phyloP scores from a whole-genome alignment of 2,113 vertebrate genomes.

The Halcyon senegalensis region DNA sequence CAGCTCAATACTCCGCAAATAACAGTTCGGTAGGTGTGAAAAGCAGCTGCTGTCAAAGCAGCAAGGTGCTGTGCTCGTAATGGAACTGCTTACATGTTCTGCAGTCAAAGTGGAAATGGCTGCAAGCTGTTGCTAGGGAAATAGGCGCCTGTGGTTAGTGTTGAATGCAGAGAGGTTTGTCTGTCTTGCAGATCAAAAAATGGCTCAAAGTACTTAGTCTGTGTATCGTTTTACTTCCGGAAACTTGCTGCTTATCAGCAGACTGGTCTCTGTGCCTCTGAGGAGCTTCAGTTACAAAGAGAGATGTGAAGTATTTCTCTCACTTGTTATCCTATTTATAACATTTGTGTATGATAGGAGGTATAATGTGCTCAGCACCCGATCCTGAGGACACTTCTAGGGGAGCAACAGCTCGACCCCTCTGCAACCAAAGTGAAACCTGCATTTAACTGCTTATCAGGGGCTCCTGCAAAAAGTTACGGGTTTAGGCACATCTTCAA shows the following conservation, averaged over 20 bases:
- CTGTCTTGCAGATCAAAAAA: constrained; percentile 34
- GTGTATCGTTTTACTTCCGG: background rate
- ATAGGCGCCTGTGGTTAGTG: constrained; percentile 54
- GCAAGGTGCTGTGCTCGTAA: background rate
- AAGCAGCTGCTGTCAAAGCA: background rate
- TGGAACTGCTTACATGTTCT: constrained; percentile 24
- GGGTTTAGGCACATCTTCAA: background rate
- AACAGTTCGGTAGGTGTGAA: constrained; percentile 15
- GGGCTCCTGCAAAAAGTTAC: background rate
- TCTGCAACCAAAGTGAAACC: background rate
- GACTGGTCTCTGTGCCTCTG: background rate
- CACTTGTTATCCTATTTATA: background rate
- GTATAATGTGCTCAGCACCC: background rate
- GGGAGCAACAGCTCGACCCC: background rate
- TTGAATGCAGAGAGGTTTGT: constrained; percentile 21
- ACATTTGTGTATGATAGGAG: background rate
- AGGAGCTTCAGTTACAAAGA: background rate
- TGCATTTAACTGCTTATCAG: background rate
- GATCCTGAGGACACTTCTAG: background rate
- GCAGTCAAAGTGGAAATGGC: constrained; percentile 23
- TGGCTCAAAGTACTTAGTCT: background rate
- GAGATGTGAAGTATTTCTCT: background rate
- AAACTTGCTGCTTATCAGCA: background rate
- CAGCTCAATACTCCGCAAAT: background rate
- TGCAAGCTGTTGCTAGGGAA: constrained; percentile 55